Conservation (phyloP, 2,113 vertebrate genomes). For the Odocoileus hemionus region DNA sequence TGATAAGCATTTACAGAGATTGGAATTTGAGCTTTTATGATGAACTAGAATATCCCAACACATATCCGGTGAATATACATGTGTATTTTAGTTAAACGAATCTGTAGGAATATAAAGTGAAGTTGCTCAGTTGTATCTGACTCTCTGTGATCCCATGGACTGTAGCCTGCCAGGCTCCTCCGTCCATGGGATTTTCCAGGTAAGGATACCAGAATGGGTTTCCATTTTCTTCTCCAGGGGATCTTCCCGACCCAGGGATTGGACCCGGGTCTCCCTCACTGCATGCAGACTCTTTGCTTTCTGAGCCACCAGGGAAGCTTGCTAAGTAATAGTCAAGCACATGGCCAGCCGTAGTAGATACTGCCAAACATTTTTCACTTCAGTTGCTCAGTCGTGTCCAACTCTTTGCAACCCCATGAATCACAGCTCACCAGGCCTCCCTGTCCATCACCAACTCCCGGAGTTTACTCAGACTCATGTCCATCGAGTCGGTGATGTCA, state of each 20-base stretch:
- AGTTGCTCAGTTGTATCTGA: accelerated
- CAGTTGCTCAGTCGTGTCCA: too few species aligned
- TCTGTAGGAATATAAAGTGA: neutral
- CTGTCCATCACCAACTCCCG: too few species aligned
- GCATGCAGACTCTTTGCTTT: neutral
- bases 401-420: too few species aligned
- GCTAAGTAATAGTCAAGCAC: neutral
- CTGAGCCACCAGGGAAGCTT: neutral
- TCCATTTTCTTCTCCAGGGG: neutral
- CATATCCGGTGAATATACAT: neutral
- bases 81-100: neutral
- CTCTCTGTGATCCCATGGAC: neutral
- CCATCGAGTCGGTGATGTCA: too few species aligned
- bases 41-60: neutral
- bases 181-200: neutral
- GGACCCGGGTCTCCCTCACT: neutral
- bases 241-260: neutral
- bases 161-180: neutral
- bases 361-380: neutral
- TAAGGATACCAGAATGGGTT: neutral
- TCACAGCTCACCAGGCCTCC: too few species aligned
- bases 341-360: neutral
- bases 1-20: neutral
- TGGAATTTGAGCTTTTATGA: neutral
- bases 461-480: too few species aligned